Evolutionary conservation across 30 jellyfish, hydroid and myxozoan species (phyloP).

Genomic region (Aurelia sp.): DNA sequence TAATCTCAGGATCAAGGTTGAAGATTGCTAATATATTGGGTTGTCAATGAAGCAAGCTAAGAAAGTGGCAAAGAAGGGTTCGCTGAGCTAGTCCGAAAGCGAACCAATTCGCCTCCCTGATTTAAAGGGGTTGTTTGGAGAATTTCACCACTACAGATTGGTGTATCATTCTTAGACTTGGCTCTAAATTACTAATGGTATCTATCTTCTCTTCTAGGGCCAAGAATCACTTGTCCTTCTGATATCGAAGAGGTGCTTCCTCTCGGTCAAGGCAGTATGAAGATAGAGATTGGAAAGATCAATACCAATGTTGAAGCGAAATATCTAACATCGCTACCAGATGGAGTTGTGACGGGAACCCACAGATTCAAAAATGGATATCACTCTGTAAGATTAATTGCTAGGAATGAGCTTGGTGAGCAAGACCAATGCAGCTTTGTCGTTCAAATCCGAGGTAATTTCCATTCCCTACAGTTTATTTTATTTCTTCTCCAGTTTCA

Average conservation of each 20-base stretch:
- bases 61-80: no score
- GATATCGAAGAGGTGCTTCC: conserved; percentile 60
- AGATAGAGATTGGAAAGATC: conserved; percentile 23
- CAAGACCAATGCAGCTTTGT: conserved; percentile 32
- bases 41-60: no score
- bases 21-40: no score
- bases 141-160: no score
- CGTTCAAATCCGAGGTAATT: conserved; percentile 42
- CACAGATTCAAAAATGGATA: conserved; percentile 37
- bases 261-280: conserved; percentile 66
- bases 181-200: no score
- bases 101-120: no score
- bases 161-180: no score
- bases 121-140: no score
- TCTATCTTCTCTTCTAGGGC: conserved; percentile 19
- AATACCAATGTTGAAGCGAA: conserved; percentile 31
- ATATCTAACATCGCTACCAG: conserved; percentile 30
- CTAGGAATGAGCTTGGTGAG: conserved; percentile 36
- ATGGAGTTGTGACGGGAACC: conserved; percentile 48
- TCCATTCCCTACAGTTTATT: not conserved
- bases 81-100: no score
- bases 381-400: conserved; percentile 23
- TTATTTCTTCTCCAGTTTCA: not conserved
- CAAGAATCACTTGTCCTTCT: conserved; percentile 70
- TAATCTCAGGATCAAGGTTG: no score